Conservation (phyloP, 1,140 invertebrate species). For the Meteorus sp. region DNA sequence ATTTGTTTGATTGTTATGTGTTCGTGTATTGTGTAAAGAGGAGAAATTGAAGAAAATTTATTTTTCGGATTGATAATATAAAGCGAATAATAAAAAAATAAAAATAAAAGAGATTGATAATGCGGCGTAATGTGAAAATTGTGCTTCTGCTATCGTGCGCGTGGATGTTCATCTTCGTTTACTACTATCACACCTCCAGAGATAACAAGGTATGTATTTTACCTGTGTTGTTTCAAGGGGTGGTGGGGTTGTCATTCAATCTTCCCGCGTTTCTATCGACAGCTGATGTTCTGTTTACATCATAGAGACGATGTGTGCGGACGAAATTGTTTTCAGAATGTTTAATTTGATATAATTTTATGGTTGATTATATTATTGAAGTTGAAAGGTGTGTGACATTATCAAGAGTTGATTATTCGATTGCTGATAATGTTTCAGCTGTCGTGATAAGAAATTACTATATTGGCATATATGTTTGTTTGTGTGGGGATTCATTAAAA, state of each 20-base stretch:
- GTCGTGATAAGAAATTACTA: no score
- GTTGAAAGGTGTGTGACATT: no score
- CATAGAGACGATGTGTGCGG: not conserved
- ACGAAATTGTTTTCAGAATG: no score
- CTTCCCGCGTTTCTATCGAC: not conserved
- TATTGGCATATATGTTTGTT: no score
- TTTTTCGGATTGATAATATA: not conserved
- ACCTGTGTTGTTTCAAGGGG: constrained; percentile 59
- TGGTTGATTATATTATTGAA: no score
- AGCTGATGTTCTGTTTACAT: not conserved
- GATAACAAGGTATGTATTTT: constrained; percentile 51
- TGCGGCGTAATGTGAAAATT: constrained; percentile 63
- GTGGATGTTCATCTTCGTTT: constrained; percentile 64
- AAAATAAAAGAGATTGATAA: constrained; percentile 30
- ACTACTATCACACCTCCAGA: constrained; percentile 60
- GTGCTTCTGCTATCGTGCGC: constrained; percentile 60
- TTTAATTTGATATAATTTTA: no score
- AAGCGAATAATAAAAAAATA: not conserved
- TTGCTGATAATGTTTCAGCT: no score
- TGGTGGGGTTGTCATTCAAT: constrained; percentile 43
- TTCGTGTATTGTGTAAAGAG: no score
- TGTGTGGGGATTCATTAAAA: no score
- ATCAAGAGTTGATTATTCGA: no score
- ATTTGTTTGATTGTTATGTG: no score
- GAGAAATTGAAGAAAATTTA: no score